Percentiles rank a stretch among this genome's conserved stretches.
phyloP scores from a whole-genome alignment of 2,888 invertebrate genomes.

The Ypsolopha scabrella region DNA sequence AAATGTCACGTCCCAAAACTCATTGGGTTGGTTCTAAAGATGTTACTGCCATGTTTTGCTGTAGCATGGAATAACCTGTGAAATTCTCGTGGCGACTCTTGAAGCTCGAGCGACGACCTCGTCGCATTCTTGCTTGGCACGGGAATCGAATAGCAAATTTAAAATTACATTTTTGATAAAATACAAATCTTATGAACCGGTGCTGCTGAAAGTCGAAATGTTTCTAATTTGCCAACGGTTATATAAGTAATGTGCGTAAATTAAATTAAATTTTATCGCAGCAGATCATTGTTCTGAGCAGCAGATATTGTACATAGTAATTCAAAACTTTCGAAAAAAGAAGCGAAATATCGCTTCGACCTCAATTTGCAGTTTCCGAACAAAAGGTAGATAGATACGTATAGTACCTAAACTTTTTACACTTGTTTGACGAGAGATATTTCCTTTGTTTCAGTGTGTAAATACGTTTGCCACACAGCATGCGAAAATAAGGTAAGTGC shows the following conservation, averaged over 20 bases:
- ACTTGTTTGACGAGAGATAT: slow-evolving; percentile 4
- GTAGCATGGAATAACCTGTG: background rate
- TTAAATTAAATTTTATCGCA: no score
- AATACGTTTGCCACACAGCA: slow-evolving; percentile 82
- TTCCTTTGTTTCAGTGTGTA: slow-evolving; percentile 79
- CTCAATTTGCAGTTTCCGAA: no score
- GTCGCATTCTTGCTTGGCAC: slow-evolving; percentile 3
- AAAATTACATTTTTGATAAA: background rate
- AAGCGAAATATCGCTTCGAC: no score
- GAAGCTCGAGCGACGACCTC: slow-evolving; percentile 2
- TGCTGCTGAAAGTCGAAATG: no score
- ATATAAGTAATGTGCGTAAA: no score
- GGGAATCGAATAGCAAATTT: slow-evolving; percentile 5
- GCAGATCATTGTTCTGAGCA: no score
- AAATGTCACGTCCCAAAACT: slow-evolving; percentile 21
- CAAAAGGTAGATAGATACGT: background rate
- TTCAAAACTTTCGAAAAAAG: no score
- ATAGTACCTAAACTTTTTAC: background rate
- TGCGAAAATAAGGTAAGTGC: slow-evolving; percentile 82
- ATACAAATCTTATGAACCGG: background rate
- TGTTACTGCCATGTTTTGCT: background rate
- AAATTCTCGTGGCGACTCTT: background rate
- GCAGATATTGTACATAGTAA: no score
- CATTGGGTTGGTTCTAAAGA: slow-evolving; percentile 4
- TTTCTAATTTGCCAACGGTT: no score